These are phyloP conservation scores for Pristis pectinata DNA, from an alignment of 2,797 vertebrate genomes.

Conservation along the genomic window DNA sequence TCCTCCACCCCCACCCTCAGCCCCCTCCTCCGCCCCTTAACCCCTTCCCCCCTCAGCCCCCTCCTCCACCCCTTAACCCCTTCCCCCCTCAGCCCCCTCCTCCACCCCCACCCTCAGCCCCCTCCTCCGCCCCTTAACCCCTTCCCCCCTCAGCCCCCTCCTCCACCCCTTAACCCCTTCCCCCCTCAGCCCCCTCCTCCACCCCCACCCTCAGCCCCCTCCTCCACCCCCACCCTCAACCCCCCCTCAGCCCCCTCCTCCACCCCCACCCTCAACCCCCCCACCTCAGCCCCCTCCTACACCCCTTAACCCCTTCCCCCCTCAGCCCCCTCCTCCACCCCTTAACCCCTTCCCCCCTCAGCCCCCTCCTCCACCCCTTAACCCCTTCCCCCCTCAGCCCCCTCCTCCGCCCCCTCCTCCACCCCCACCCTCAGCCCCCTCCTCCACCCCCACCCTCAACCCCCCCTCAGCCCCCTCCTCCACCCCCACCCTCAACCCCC, in stretches of 20 bases:
- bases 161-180: no score
- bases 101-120: no score
- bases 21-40: no score
- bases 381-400: neutral
- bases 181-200: neutral
- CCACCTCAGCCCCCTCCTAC: fast-evolving
- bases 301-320: no score
- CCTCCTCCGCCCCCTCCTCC: neutral
- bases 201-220: no score
- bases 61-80: no score
- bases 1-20: neutral
- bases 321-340: neutral
- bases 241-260: no score
- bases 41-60: no score
- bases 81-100: no score
- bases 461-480: no score
- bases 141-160: no score
- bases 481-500: neutral
- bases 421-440: neutral
- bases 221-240: neutral
- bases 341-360: neutral
- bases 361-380: neutral
- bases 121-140: no score
- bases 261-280: neutral
- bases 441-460: neutral